phyloP scores from a whole-genome alignment of 2,113 vertebrate genomes.

The Uria aalge region DNA sequence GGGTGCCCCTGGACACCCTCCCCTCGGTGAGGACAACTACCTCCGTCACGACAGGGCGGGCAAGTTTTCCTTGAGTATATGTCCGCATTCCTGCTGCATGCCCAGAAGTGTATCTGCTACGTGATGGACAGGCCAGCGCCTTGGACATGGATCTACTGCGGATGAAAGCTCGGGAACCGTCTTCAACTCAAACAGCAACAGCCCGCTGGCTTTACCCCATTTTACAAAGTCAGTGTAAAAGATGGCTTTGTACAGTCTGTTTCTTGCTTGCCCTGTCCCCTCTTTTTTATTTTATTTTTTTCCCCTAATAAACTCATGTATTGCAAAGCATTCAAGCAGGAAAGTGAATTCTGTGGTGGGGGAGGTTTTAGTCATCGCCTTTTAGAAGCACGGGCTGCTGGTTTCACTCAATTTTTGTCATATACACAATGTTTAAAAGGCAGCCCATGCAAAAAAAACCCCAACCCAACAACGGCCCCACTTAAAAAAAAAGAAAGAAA shows the following conservation, averaged over 20 bases:
- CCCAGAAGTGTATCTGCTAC: background rate
- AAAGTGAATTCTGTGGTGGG: background rate
- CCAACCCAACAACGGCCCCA: background rate
- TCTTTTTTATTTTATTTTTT: background rate
- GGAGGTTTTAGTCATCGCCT: background rate
- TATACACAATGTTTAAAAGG: background rate
- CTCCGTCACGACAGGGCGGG: rapidly evolving
- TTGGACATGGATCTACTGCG: background rate
- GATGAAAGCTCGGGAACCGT: background rate
- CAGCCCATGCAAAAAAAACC: background rate
- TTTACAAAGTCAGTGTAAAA: background rate
- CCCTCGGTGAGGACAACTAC: rapidly evolving
- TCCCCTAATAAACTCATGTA: background rate
- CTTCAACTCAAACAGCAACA: background rate
- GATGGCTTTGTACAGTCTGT: background rate
- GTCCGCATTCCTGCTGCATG: background rate
- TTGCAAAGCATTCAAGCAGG: background rate
- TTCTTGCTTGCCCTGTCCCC: background rate
- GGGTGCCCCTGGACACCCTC: background rate
- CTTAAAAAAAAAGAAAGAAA: background rate
- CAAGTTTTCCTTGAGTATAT: background rate
- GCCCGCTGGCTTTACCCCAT: rapidly evolving
- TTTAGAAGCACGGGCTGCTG: background rate
- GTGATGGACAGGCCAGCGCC: no score
- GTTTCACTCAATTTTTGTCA: background rate